phyloP scores from a whole-genome alignment of 2,113 vertebrate genomes.

The Spheniscus mendiculus region DNA sequence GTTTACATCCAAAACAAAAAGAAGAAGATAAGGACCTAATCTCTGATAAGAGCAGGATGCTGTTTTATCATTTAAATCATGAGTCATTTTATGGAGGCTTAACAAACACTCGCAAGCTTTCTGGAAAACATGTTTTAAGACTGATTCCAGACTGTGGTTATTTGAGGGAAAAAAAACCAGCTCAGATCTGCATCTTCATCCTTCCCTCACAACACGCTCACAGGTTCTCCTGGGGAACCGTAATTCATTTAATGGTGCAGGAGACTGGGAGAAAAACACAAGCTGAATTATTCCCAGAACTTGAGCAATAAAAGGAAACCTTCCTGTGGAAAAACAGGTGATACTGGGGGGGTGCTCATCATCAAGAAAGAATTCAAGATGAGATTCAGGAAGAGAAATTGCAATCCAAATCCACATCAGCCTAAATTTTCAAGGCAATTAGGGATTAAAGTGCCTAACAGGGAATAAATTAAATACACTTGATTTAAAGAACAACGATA shows the following conservation, averaged over 20 bases:
- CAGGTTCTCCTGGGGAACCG: background rate
- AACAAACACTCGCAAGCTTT: background rate
- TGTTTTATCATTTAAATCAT: background rate
- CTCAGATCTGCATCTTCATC: background rate
- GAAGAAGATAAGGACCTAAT: background rate
- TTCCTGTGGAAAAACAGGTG: background rate
- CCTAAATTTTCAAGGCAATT: background rate
- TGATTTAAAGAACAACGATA: background rate
- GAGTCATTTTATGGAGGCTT: background rate
- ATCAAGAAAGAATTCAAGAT: background rate
- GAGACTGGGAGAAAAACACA: background rate
- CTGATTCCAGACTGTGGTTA: background rate
- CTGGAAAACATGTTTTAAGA: background rate
- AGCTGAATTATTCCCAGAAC: background rate
- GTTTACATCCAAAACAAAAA: background rate
- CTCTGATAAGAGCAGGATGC: background rate
- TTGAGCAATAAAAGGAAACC: background rate
- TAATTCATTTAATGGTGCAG: background rate
- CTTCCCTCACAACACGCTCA: background rate
- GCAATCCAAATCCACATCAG: background rate
- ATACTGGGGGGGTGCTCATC: rapidly evolving
- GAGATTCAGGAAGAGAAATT: background rate
- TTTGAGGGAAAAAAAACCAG: background rate
- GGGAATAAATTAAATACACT: background rate
- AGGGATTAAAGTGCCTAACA: background rate